phyloP scores from a whole-genome alignment of 2,797 vertebrate genomes.

The Falco concolor region DNA sequence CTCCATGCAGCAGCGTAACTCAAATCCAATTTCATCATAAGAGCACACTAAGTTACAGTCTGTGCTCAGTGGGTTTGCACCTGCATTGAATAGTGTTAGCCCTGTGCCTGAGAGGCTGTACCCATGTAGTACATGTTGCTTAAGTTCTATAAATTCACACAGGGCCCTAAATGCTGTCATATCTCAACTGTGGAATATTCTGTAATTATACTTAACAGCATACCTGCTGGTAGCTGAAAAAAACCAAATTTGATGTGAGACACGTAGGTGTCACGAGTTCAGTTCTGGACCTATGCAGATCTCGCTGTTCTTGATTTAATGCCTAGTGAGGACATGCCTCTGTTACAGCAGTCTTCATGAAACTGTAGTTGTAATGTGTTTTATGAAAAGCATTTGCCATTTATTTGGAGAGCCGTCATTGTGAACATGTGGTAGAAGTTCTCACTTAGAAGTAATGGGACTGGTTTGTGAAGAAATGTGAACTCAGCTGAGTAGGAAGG shows the following conservation, averaged over 20 bases:
- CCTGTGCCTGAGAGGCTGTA: neutral
- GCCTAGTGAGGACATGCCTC: neutral
- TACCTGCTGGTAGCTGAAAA: neutral
- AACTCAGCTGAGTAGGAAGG: neutral
- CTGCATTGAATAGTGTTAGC: neutral
- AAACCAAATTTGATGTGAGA: neutral
- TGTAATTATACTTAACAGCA: neutral
- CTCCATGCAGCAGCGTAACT: neutral
- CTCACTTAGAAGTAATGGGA: neutral
- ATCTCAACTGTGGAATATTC: neutral
- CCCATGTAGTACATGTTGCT: accelerated
- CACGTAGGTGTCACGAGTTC: neutral
- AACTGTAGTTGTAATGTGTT: neutral
- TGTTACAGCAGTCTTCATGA: neutral
- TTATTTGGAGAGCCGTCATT: neutral
- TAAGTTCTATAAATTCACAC: neutral
- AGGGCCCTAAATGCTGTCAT: neutral
- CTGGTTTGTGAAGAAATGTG: neutral
- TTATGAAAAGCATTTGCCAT: neutral
- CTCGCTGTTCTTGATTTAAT: neutral
- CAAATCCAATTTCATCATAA: accelerated
- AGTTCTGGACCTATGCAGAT: neutral
- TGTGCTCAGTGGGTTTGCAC: accelerated
- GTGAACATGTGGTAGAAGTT: neutral
- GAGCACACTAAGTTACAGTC: neutral